These are phyloP conservation scores for Zapornia atra DNA, from an alignment of 2,113 vertebrate genomes.

Conservation along the genomic window DNA sequence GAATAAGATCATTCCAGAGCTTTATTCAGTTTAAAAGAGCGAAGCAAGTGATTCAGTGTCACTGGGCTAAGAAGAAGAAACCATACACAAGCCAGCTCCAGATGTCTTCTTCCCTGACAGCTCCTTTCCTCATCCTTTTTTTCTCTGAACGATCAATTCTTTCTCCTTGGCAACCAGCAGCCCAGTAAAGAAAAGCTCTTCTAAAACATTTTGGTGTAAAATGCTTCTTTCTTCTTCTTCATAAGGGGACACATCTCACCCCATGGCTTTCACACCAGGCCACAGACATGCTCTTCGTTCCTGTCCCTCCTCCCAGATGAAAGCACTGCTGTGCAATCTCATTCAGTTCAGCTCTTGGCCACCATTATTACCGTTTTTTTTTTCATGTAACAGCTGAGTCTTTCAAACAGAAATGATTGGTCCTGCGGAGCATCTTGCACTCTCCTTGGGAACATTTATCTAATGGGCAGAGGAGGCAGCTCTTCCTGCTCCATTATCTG, in stretches of 20 bases:
- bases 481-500: slow-evolving; percentile 52
- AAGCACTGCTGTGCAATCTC: neutral
- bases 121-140: neutral
- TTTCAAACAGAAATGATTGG: slow-evolving; percentile 39
- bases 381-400: slow-evolving; percentile 16
- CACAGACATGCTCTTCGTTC: neutral
- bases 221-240: slow-evolving; percentile 31
- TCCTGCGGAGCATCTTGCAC: neutral
- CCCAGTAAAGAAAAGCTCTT: neutral
- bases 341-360: neutral
- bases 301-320: slow-evolving; percentile 18
- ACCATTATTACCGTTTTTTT: neutral
- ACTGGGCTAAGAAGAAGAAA: neutral
- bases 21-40: neutral
- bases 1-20: neutral
- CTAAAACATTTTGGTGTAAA: slow-evolving; percentile 21
- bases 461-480: slow-evolving; percentile 49
- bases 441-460: slow-evolving; percentile 44
- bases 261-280: neutral
- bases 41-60: slow-evolving; percentile 21
- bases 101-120: slow-evolving; percentile 32
- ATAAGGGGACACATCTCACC: neutral
- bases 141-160: neutral
- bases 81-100: slow-evolving; percentile 12
- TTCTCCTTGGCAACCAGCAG: slow-evolving; percentile 50